Base-by-base conservation (phyloP, 2,797 vertebrate genomes). In the Poeciliopsis gracilis region DNA sequence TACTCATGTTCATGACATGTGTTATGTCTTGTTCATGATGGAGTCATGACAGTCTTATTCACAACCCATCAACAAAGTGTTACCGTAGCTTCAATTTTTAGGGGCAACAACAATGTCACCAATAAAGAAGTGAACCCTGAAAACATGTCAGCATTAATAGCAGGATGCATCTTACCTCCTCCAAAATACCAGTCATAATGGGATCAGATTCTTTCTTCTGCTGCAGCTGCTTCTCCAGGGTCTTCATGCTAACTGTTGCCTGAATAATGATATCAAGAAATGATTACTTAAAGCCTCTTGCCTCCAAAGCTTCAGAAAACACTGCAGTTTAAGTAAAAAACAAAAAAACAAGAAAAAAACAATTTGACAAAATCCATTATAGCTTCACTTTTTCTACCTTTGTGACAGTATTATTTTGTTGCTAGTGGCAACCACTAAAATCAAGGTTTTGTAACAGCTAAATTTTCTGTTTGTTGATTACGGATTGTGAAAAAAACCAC, bases 121-220 rank as follows among this genome's bases (percentile, higher is more conserved):
- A 69, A 69, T n/a, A 43, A 45, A 63, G 16, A 63, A 33, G 6
- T 18, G 13, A 45, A 47, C 28, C 45, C 20, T 59, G 25, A 20
- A 20, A 51, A 66, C 18, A 25, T 13, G 36, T 36, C 5, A 3
- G 45, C 57, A 11, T 61, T 61, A 45, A 53, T 1, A 33, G 20
- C 3, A 61, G 74, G 20, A 53, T 38, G 12, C 10, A 13, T 51
- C 93, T 91, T 82, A 98, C 98, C 97, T 99, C 98, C 57, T 99
- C 98, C 81, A 96, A 90, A 72, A 99, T 99, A 49, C 97, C 98
- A 67, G 93, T 92, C 93, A 98, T 97, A 51, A 99, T 96, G 7
- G 98, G 98, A 86, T 99, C 97, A 0, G 95, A 91, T 23, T 97
- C 97, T 82, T 96, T 98, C 94, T 95, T 97, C 85, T 96, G 96